A percentile compares a stretch with the other conserved stretches of the same genome.
Conservation (phyloP, 30 jellyfish, hydroid and myxozoan species). For the Hydractinia echinata region DNA sequence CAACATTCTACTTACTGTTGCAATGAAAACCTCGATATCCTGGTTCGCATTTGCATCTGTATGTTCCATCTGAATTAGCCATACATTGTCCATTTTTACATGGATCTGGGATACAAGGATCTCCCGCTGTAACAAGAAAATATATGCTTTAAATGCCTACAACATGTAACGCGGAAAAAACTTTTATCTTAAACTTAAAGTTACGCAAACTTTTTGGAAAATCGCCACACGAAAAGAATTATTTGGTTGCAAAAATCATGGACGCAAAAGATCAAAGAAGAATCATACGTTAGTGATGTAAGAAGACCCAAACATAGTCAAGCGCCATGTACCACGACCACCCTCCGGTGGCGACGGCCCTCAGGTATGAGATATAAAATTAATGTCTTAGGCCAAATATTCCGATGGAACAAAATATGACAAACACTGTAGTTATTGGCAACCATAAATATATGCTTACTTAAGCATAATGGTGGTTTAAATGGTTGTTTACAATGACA, state of each 20-base stretch:
- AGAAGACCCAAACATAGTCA: too few species aligned
- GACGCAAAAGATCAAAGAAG: background rate
- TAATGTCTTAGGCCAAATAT: background rate
- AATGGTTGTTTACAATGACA: constrained; percentile 69
- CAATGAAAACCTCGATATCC: constrained; percentile 19
- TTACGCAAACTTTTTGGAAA: background rate
- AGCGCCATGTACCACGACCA: too few species aligned
- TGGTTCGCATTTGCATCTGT: background rate
- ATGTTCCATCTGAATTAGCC: constrained; percentile 10
- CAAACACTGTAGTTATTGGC: background rate
- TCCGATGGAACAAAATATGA: background rate
- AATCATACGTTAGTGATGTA: too few species aligned
- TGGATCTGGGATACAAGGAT: constrained; percentile 49
- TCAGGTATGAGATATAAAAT: too few species aligned
- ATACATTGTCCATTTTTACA: constrained; percentile 44
- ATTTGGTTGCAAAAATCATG: background rate
- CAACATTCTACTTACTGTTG: constrained; percentile 19
- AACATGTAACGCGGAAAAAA: background rate
- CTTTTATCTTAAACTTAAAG: background rate
- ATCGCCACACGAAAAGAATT: background rate
- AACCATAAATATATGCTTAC: constrained; percentile 20
- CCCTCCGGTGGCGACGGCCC: background rate
- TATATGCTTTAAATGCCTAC: background rate
- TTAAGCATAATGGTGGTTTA: constrained; percentile 55
- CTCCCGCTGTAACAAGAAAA: constrained; percentile 23